Percentiles rank a stretch among this genome's conserved stretches.
Evolutionary conservation across 2,888 invertebrate species (phyloP).

Genomic region (Rutpela maculata): DNA sequence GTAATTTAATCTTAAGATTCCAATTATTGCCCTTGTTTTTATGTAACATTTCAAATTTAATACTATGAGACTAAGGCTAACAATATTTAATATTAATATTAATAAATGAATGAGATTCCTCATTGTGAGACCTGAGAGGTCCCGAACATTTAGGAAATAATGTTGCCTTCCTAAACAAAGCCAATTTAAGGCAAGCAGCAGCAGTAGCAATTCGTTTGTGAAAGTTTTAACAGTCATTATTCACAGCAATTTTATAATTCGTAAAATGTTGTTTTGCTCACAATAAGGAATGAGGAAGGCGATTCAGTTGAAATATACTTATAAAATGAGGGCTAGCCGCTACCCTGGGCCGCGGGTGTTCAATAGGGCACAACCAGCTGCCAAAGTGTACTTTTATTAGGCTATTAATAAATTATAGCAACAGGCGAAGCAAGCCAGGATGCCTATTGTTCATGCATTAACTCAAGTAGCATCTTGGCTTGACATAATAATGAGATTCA

Average conservation of each 20-base stretch:
- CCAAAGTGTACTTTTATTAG: constrained; percentile 72
- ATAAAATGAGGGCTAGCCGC: constrained; percentile 67
- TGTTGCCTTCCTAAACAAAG: constrained; percentile 55
- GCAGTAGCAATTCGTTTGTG: constrained; percentile 60
- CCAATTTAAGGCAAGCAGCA: constrained; percentile 57
- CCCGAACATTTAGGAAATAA: constrained; percentile 45
- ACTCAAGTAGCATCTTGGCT: constrained; percentile 74
- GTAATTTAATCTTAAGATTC: neutral
- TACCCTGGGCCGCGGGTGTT: constrained; percentile 50
- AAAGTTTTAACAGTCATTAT: constrained; percentile 69
- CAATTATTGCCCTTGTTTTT: neutral
- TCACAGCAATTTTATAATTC: constrained; percentile 66
- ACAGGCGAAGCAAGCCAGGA: constrained; percentile 72
- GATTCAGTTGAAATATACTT: constrained; percentile 68
- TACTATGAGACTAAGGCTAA: constrained; percentile 17
- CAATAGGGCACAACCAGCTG: constrained; percentile 63
- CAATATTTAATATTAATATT: constrained; percentile 31
- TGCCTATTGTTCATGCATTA: constrained; percentile 74
- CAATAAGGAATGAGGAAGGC: constrained; percentile 60
- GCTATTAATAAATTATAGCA: constrained; percentile 75
- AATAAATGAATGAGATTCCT: constrained; percentile 35
- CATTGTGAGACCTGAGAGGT: constrained; percentile 24
- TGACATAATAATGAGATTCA: constrained; percentile 75
- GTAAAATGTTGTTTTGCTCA: constrained; percentile 65
- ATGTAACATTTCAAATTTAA: constrained; percentile 14